Evolutionary conservation across 1,140 invertebrate species (phyloP).

Genomic region (Cydia pomonella): DNA sequence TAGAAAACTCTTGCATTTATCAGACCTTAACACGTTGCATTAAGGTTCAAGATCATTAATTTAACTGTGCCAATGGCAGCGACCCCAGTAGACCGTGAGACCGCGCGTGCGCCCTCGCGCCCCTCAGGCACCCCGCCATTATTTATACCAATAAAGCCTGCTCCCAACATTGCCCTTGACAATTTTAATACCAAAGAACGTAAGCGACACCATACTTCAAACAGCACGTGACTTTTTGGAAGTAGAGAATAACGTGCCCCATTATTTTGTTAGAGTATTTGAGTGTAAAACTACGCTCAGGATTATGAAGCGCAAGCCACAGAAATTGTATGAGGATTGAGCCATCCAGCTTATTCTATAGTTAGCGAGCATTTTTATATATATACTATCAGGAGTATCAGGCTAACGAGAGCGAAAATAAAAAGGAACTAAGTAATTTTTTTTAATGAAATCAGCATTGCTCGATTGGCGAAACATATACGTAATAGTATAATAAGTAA

Average conservation of each 20-base stretch:
- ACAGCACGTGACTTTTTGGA: neutral
- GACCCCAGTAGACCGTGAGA: conserved; percentile 22
- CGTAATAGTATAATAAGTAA: too few species aligned
- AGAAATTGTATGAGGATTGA: conserved; percentile 15
- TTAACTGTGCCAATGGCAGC: neutral
- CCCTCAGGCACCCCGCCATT: conserved; percentile 32
- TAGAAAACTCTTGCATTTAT: neutral
- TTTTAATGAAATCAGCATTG: too few species aligned
- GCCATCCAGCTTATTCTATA: neutral
- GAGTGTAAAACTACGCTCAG: conserved; percentile 9
- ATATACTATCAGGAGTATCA: too few species aligned
- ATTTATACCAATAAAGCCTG: conserved; percentile 32
- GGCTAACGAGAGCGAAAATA: too few species aligned
- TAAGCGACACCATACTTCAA: neutral
- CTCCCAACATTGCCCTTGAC: conserved; percentile 4
- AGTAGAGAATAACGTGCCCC: neutral
- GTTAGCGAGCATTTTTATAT: neutral
- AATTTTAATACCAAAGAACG: neutral
- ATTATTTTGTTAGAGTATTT: conserved; percentile 15
- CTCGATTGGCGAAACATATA: too few species aligned
- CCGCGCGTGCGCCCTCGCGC: conserved; percentile 40
- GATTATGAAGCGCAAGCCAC: conserved; percentile 11
- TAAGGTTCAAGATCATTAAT: neutral
- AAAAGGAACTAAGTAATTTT: too few species aligned
- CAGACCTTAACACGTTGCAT: neutral